phyloP scores from a whole-genome alignment of 2,113 vertebrate genomes.

The Macroglossus sobrinus region DNA sequence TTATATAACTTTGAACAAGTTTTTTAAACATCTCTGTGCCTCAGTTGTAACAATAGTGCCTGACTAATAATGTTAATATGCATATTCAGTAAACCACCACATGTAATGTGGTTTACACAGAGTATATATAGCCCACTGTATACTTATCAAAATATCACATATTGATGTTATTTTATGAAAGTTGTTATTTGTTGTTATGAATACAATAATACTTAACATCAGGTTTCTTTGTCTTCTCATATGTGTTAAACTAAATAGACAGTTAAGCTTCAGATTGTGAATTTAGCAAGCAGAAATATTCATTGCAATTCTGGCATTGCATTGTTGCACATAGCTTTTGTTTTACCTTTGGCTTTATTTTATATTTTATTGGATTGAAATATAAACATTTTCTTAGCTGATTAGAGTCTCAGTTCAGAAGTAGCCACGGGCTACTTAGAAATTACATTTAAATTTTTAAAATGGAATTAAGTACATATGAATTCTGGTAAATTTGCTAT shows the following conservation, averaged over 20 bases:
- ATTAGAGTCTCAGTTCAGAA: constrained; percentile 54
- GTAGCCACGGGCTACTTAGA: constrained; percentile 48
- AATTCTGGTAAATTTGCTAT: constrained; percentile 74
- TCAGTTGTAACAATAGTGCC: neutral
- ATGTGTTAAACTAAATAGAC: neutral
- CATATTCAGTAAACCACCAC: neutral
- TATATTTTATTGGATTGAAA: constrained; percentile 67
- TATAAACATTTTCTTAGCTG: constrained; percentile 58
- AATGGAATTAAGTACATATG: constrained; percentile 70
- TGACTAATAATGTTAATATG: neutral
- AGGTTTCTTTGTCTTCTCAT: neutral
- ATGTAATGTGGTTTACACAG: neutral
- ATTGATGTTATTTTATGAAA: neutral
- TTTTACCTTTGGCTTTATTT: constrained; percentile 49
- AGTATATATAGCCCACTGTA: neutral
- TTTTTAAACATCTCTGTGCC: neutral
- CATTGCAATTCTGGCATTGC: neutral
- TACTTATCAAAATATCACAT: neutral
- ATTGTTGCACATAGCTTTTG: constrained; percentile 25
- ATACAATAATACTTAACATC: neutral
- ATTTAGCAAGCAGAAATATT: neutral
- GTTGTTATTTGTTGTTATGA: neutral
- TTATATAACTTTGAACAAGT: neutral
- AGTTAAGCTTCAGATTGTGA: neutral
- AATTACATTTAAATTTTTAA: constrained; percentile 70